A percentile compares a stretch with the other conserved stretches of the same genome.
These are phyloP conservation scores for Poecilus cupreus DNA, from an alignment of 2,888 invertebrate species.

Conservation along the genomic window DNA sequence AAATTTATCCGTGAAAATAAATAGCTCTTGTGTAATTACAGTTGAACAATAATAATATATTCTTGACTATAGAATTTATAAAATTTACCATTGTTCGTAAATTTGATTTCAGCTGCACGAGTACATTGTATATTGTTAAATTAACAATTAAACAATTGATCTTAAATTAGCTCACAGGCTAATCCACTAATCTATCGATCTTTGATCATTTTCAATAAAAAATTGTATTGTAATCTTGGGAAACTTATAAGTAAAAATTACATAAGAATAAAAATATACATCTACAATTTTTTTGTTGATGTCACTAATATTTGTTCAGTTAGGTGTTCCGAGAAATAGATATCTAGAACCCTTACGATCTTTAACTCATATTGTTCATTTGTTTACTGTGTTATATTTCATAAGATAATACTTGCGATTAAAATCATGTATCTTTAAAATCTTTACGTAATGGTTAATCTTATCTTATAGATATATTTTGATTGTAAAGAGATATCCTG, in stretches of 20 bases:
- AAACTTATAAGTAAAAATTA: too few species aligned
- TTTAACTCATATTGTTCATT: neutral
- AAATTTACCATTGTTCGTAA: neutral
- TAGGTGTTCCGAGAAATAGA: too few species aligned
- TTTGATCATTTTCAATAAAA: neutral
- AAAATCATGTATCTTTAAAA: neutral
- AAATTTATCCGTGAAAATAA: too few species aligned
- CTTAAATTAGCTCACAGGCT: neutral
- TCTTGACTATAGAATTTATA: too few species aligned
- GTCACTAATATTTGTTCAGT: too few species aligned
- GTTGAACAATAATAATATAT: too few species aligned
- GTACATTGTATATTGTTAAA: neutral
- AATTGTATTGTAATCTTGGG: too few species aligned
- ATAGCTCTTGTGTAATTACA: too few species aligned
- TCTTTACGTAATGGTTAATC: conserved; percentile 8
- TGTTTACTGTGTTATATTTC: too few species aligned
- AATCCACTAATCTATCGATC: neutral
- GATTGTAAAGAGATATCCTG: too few species aligned
- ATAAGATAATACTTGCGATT: neutral
- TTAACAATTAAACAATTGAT: neutral
- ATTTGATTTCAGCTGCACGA: neutral
- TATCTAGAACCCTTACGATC: neutral
- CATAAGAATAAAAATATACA: too few species aligned
- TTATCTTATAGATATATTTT: neutral
- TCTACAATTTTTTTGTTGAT: too few species aligned